Evolutionary conservation across 1,140 invertebrate genomes (phyloP).

Genomic region (Eueides isabella): DNA sequence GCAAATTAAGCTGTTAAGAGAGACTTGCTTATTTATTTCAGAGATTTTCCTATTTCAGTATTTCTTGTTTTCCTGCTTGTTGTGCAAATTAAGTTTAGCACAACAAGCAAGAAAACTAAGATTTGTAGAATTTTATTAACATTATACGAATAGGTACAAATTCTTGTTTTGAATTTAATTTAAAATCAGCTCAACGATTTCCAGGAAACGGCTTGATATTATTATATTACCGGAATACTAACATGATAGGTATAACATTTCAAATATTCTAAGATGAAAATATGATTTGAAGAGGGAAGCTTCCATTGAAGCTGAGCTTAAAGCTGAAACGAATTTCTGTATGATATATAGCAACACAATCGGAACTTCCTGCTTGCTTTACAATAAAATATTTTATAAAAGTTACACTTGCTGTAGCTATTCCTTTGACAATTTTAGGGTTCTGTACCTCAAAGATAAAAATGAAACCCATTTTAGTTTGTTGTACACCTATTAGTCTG

Average conservation of each 20-base stretch:
- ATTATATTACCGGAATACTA: not conserved
- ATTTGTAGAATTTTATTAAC: too few species aligned
- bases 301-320: not conserved
- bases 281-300: not conserved
- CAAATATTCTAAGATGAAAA: not conserved
- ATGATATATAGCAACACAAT: conserved; percentile 3
- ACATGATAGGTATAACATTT: not conserved
- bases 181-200: not conserved
- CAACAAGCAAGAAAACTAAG: too few species aligned
- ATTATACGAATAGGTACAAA: too few species aligned
- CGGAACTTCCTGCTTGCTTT: not conserved
- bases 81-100: too few species aligned
- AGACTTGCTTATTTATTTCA: too few species aligned
- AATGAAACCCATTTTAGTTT: too few species aligned
- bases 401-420: not conserved
- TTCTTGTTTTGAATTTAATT: not conserved
- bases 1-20: too few species aligned
- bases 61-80: too few species aligned
- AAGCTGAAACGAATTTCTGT: conserved; percentile 1
- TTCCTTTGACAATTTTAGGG: not conserved
- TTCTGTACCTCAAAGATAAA: too few species aligned
- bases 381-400: conserved; percentile 1
- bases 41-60: too few species aligned
- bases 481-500: too few species aligned
- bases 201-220: not conserved